Evolutionary conservation across 2,888 invertebrate species (phyloP).

Genomic region (Cactoblastis cactorum): DNA sequence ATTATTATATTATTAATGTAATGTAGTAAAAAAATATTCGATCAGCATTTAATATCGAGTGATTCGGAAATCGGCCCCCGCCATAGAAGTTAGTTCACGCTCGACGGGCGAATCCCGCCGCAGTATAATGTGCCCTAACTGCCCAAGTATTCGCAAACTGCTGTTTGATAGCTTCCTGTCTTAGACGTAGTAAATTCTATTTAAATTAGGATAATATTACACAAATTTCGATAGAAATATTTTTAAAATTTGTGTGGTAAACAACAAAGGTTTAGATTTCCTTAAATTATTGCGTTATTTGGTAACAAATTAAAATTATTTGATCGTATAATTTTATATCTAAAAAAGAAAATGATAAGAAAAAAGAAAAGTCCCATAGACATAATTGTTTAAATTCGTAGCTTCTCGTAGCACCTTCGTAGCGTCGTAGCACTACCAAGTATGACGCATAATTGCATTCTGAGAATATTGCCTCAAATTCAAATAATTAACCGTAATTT

Average conservation of each 20-base stretch:
- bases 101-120: conserved; percentile 20
- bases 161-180: conserved; percentile 48
- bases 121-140: conserved; percentile 43
- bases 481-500: too few relatives aligned
- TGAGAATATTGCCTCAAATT: too few relatives aligned
- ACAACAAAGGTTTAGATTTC: background rate
- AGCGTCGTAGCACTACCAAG: background rate
- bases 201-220: conserved; percentile 2
- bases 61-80: conserved; percentile 24
- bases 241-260: background rate
- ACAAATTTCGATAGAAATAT: background rate
- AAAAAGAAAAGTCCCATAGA: too few relatives aligned
- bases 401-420: background rate
- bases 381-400: background rate
- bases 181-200: conserved; percentile 11
- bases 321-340: background rate
- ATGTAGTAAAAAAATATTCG: too few relatives aligned
- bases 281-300: background rate
- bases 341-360: background rate
- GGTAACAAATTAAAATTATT: background rate
- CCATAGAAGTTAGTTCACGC: conserved; percentile 24
- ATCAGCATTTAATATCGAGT: too few relatives aligned
- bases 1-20: too few relatives aligned
- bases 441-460: too few relatives aligned
- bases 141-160: conserved; percentile 57